A percentile compares a stretch with the other conserved stretches of the same genome.
Conservation (phyloP, 2,113 vertebrate species). For the Lophochroa leadbeateri region DNA sequence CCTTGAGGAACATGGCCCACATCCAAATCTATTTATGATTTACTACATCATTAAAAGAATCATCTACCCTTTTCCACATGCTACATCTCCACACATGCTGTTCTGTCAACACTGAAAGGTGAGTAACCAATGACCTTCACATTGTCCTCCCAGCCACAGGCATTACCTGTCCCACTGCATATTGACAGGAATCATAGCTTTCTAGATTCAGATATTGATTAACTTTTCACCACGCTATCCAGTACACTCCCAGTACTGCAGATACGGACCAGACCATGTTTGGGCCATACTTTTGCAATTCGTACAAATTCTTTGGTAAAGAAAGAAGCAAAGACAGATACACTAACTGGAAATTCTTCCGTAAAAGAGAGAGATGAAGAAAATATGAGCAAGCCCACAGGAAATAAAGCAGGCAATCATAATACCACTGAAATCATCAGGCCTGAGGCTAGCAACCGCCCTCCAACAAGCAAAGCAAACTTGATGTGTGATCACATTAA, state of each 20-base stretch:
- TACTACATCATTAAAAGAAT: background rate
- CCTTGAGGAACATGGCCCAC: background rate
- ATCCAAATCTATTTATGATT: background rate
- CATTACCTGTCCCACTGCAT: background rate
- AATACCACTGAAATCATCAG: background rate
- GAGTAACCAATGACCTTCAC: background rate
- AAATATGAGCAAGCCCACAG: background rate
- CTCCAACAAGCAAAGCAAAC: background rate
- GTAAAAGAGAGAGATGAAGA: background rate
- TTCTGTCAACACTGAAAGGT: background rate
- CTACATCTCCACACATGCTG: background rate
- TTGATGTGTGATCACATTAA: background rate
- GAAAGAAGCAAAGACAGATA: background rate
- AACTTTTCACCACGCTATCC: background rate
- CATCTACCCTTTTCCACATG: background rate
- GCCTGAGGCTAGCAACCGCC: background rate
- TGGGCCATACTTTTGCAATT: background rate
- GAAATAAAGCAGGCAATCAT: background rate
- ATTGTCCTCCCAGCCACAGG: background rate
- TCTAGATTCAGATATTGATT: background rate
- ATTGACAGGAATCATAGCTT: accelerated
- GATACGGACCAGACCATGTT: background rate
- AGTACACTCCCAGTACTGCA: background rate
- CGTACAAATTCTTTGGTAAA: background rate
- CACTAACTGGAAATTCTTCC: background rate